phyloP scores from a whole-genome alignment of 2,888 invertebrate genomes.

The Polydrusus cervinus region DNA sequence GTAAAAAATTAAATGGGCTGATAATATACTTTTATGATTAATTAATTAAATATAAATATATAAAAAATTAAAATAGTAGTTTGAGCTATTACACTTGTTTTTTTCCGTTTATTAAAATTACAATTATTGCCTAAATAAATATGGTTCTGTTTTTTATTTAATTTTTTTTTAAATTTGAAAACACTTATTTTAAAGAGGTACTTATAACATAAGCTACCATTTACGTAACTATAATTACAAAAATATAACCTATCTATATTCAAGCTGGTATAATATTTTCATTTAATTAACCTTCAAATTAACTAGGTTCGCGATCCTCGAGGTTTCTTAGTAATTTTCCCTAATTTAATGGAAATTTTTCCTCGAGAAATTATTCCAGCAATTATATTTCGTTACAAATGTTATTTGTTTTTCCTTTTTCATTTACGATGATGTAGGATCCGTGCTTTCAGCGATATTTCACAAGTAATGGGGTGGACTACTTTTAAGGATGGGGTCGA shows the following conservation, averaged over 20 bases:
- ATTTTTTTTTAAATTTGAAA: no score
- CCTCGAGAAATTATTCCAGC: conserved; percentile 34
- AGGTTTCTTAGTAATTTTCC: conserved; percentile 33
- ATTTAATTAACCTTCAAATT: conserved; percentile 41
- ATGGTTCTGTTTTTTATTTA: no score
- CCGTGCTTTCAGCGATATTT: conserved; percentile 11
- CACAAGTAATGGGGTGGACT: background rate
- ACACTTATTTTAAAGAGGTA: no score
- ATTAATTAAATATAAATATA: no score
- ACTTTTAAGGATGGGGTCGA: background rate
- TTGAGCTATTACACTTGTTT: no score
- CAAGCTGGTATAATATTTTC: conserved; percentile 38
- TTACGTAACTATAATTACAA: conserved; percentile 7
- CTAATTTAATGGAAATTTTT: conserved; percentile 44
- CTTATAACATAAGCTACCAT: background rate
- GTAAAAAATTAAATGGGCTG: no score
- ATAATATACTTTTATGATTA: no score
- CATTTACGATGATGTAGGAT: conserved; percentile 13
- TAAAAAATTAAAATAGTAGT: no score
- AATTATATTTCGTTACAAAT: conserved; percentile 37
- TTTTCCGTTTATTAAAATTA: no score
- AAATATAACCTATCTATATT: conserved; percentile 1
- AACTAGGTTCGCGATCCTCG: conserved; percentile 24
- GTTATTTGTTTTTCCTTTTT: conserved; percentile 25
- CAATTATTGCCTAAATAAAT: no score